phyloP scores from a whole-genome alignment of 2,888 invertebrate species.

The Lottia gigantea region DNA sequence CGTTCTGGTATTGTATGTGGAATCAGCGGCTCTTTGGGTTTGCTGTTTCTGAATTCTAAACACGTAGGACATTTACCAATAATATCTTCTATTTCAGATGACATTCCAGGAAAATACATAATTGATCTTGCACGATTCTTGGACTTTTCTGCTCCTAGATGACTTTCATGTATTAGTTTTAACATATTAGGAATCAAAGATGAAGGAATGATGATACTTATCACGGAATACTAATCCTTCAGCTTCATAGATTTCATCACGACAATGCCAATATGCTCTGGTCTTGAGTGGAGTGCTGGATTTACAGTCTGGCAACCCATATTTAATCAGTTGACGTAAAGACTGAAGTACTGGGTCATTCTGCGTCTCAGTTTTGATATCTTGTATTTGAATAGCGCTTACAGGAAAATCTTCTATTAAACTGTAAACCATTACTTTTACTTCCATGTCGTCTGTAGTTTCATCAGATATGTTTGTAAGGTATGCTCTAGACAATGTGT shows the following conservation, averaged over 20 bases:
- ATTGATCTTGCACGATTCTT: too few species aligned
- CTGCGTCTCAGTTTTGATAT: not conserved
- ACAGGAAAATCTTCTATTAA: not conserved
- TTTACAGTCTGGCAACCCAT: not conserved
- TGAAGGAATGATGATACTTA: not conserved
- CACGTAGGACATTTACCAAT: constrained; percentile 26
- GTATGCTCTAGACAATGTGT: not conserved
- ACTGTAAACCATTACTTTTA: not conserved
- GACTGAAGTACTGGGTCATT: not conserved
- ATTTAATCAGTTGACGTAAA: not conserved
- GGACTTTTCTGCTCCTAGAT: too few species aligned
- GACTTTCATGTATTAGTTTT: too few species aligned
- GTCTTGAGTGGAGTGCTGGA: not conserved
- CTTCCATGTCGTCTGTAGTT: not conserved
- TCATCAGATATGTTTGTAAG: not conserved
- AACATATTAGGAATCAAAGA: not conserved
- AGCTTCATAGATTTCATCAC: not conserved
- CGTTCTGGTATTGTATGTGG: constrained; percentile 28
- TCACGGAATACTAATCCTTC: not conserved
- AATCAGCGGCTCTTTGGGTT: constrained; percentile 29
- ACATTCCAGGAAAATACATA: too few species aligned
- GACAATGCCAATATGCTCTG: not conserved
- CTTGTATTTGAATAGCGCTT: not conserved
- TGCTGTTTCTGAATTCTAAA: constrained; percentile 25
- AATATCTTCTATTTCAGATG: constrained; percentile 11